A percentile compares a stretch with the other conserved stretches of the same genome.
These are phyloP conservation scores for Hemithea aestivaria DNA, from an alignment of 2,888 invertebrate species.

Conservation along the genomic window DNA sequence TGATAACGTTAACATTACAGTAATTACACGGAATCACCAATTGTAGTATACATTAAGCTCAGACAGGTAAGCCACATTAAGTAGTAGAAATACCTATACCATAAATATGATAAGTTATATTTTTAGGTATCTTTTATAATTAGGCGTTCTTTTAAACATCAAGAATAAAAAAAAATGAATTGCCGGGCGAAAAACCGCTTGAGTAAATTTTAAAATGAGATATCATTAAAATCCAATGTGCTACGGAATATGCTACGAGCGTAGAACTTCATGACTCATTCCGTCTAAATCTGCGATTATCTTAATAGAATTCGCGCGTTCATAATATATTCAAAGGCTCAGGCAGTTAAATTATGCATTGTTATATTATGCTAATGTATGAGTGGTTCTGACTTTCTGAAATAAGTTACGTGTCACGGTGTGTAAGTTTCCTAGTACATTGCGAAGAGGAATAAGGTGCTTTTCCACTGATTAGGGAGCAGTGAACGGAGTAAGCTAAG, in stretches of 20 bases:
- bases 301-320: constrained; percentile 3
- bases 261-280: not conserved
- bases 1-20: no score
- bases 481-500: no score
- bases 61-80: no score
- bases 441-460: constrained; percentile 32
- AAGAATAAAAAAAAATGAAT: no score
- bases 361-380: constrained; percentile 20
- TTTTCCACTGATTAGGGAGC: no score
- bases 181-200: no score
- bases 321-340: constrained; percentile 1
- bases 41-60: no score
- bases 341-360: constrained; percentile 9
- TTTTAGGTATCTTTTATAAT: no score
- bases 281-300: constrained; percentile 1
- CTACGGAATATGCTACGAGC: constrained; percentile 8
- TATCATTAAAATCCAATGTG: not conserved
- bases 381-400: constrained; percentile 7
- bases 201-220: not conserved
- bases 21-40: no score
- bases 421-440: constrained; percentile 25
- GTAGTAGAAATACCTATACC: no score
- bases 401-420: constrained; percentile 20
- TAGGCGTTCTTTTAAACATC: no score
- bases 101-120: no score